These are phyloP conservation scores for Xylocopa sonorina DNA, from an alignment of 1,140 invertebrate species.

Conservation along the genomic window DNA sequence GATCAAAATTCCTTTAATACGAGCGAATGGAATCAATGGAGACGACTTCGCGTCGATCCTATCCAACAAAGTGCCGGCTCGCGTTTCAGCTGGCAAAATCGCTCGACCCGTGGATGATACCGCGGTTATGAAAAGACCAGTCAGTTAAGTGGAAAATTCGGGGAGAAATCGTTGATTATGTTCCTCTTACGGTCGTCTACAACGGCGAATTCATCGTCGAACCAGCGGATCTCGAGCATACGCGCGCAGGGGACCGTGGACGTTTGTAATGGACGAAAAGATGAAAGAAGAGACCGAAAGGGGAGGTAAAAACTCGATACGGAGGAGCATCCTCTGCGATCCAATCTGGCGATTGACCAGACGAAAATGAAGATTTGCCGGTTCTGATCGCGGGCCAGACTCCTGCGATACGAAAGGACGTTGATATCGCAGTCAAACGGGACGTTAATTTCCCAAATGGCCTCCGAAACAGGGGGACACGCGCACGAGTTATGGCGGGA, in stretches of 20 bases:
- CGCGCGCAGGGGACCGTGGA: not conserved
- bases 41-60: not conserved
- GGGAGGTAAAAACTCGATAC: slow-evolving; percentile 60
- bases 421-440: slow-evolving; percentile 38
- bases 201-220: slow-evolving; percentile 17
- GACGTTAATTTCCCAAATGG: slow-evolving; percentile 36
- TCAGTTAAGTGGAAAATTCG: slow-evolving; percentile 13
- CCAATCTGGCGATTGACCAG: slow-evolving; percentile 62
- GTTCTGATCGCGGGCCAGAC: slow-evolving; percentile 17
- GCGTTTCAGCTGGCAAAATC: not conserved
- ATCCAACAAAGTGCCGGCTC: not conserved
- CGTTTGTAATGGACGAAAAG: slow-evolving; percentile 30
- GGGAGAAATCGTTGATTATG: slow-evolving; percentile 38
- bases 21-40: not conserved
- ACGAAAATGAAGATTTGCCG: slow-evolving; percentile 60
- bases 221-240: not conserved
- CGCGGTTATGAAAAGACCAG: not conserved
- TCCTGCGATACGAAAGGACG: slow-evolving; percentile 14
- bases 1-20: not conserved
- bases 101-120: not conserved
- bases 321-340: slow-evolving; percentile 59
- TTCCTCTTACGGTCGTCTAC: slow-evolving; percentile 22
- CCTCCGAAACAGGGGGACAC: not conserved
- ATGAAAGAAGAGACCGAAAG: slow-evolving; percentile 34
- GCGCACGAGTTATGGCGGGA: not conserved